Evolutionary conservation across 2,113 vertebrate species (phyloP).

Genomic region (Nothobranchius kuhntae): DNA sequence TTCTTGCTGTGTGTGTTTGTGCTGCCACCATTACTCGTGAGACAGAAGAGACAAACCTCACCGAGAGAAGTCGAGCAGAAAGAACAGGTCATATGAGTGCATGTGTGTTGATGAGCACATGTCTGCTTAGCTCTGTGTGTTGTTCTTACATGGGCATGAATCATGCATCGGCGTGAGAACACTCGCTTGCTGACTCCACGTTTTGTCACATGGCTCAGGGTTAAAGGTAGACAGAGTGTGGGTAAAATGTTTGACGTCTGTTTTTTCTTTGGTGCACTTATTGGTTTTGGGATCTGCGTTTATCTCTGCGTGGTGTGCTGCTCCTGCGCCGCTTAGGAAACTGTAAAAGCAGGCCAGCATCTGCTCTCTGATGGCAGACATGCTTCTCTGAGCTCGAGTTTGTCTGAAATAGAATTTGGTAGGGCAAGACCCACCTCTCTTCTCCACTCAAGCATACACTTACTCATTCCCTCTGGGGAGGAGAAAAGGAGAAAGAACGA

Average conservation of each 20-base stretch:
- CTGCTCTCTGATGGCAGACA: slow-evolving; percentile 63
- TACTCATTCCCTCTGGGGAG: slow-evolving; percentile 66
- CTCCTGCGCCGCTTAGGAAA: slow-evolving; percentile 43
- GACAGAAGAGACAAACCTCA: slow-evolving; percentile 42
- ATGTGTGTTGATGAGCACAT: slow-evolving; percentile 12
- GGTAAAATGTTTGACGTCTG: slow-evolving; percentile 40
- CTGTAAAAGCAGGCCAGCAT: slow-evolving; percentile 57
- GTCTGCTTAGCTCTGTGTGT: slow-evolving; percentile 27
- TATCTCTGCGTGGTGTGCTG: slow-evolving; percentile 22
- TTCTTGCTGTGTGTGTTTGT: slow-evolving; percentile 38
- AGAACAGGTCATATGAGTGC: slow-evolving; percentile 58
- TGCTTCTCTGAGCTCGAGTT: slow-evolving; percentile 64
- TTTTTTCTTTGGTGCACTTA: slow-evolving; percentile 47
- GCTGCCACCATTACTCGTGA: slow-evolving; percentile 38
- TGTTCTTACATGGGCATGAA: slow-evolving; percentile 48
- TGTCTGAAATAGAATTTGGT: slow-evolving; percentile 76
- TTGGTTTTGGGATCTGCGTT: slow-evolving; percentile 37
- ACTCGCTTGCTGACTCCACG: slow-evolving; percentile 19
- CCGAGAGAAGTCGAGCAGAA: slow-evolving; percentile 41
- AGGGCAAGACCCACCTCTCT: slow-evolving; percentile 74
- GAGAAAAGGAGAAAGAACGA: slow-evolving; percentile 36
- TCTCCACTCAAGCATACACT: slow-evolving; percentile 73
- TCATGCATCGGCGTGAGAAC: slow-evolving; percentile 69
- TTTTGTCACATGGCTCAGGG: slow-evolving; percentile 20
- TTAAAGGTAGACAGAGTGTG: slow-evolving; percentile 18